Evolutionary conservation across 2,888 invertebrate genomes (phyloP).

Genomic region (Ceramica pisi): DNA sequence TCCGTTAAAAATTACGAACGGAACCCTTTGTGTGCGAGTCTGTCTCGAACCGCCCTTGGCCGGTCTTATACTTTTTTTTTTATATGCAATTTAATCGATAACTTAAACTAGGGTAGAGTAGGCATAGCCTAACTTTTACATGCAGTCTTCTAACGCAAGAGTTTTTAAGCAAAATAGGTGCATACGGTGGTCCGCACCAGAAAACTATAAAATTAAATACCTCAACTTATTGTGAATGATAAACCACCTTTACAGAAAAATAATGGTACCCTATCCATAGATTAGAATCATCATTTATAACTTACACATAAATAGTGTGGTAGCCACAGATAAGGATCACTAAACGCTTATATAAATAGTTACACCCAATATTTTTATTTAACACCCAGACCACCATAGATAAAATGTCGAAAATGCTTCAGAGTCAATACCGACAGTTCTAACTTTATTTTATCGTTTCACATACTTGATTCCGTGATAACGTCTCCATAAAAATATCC

Average conservation of each 20-base stretch:
- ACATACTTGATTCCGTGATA: slow-evolving; percentile 44
- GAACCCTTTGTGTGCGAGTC: no score
- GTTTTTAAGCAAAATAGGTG: no score
- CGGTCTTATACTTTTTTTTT: no score
- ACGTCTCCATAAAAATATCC: slow-evolving; percentile 58
- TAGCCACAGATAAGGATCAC: slow-evolving; percentile 14
- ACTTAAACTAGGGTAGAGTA: no score
- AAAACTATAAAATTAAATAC: background rate
- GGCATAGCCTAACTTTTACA: no score
- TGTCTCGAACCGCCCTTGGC: no score
- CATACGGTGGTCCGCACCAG: no score
- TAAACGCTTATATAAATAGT: slow-evolving; percentile 33
- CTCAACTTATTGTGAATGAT: background rate
- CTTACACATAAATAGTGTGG: background rate
- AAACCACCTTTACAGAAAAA: background rate
- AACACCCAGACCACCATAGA: slow-evolving; percentile 38
- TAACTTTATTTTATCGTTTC: slow-evolving; percentile 31
- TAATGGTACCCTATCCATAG: background rate
- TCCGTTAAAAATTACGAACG: no score
- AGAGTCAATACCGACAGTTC: slow-evolving; percentile 10
- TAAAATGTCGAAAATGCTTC: slow-evolving; percentile 20
- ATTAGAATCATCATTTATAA: slow-evolving; percentile 11
- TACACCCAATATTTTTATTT: slow-evolving; percentile 34
- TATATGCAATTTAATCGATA: no score
- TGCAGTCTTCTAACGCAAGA: no score